Conservation (phyloP, 1,140 invertebrate genomes). For the Plectrocnemia conspersa region DNA sequence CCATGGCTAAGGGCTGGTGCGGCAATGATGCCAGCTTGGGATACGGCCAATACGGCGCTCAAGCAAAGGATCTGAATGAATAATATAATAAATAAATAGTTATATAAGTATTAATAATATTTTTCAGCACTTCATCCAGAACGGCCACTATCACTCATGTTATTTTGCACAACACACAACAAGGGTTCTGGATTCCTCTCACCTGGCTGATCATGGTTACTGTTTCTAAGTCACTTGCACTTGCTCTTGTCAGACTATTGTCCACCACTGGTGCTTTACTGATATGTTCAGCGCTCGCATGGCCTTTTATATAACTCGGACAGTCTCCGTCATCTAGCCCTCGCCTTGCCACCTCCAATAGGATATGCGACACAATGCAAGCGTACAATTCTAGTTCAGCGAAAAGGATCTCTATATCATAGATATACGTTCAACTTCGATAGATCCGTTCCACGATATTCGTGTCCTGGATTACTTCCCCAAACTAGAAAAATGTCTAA, state of each 20-base stretch:
- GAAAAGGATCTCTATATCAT: constrained; percentile 1
- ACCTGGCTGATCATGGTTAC: constrained; percentile 31
- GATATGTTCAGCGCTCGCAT: constrained; percentile 19
- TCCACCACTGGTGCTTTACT: constrained; percentile 31
- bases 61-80: constrained; percentile 43
- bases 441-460: too few species aligned
- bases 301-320: constrained; percentile 24
- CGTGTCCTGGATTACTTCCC: too few species aligned
- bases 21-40: constrained; percentile 42
- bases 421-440: too few species aligned
- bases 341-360: constrained; percentile 21
- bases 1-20: constrained; percentile 24
- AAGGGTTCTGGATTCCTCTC: constrained; percentile 2
- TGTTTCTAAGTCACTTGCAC: constrained; percentile 10
- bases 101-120: not conserved
- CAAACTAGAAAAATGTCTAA: too few species aligned
- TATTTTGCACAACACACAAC: not conserved
- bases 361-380: constrained; percentile 11
- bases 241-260: constrained; percentile 21
- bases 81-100: not conserved
- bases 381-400: too few species aligned
- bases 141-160: not conserved
- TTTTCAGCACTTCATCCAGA: not conserved
- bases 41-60: constrained; percentile 40
- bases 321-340: constrained; percentile 22